A percentile compares a stretch with the other conserved stretches of the same genome.
These are phyloP conservation scores for Dermochelys coriacea DNA, from an alignment of 2,797 vertebrate species.

Conservation along the genomic window DNA sequence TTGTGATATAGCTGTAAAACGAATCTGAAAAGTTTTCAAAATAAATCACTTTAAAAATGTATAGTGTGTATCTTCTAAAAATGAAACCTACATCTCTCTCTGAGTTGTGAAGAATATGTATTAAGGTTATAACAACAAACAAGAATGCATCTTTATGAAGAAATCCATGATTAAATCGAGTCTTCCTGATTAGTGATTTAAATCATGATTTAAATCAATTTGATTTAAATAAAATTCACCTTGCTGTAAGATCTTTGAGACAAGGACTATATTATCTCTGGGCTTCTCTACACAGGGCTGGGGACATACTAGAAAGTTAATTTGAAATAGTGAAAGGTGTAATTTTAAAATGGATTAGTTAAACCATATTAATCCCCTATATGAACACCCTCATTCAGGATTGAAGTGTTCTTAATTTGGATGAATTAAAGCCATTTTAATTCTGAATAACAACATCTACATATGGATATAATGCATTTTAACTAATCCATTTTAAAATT, in stretches of 20 bases:
- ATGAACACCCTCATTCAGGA: background rate
- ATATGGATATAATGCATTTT: background rate
- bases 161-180: no score
- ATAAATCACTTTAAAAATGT: no score
- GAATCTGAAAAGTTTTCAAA: no score
- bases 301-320: background rate
- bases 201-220: no score
- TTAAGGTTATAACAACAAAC: no score
- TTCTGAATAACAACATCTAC: background rate
- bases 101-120: no score
- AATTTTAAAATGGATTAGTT: background rate
- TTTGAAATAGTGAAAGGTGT: background rate
- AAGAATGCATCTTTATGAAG: no score
- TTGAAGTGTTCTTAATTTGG: background rate
- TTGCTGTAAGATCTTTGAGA: background rate
- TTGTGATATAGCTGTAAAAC: no score
- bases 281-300: background rate
- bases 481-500: background rate
- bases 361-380: background rate
- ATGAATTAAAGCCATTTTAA: background rate
- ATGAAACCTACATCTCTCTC: no score
- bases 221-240: no score
- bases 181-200: no score
- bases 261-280: background rate
- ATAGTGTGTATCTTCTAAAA: no score